Evolutionary conservation across 2,888 invertebrate species (phyloP), one percentile per base, ranked within the genome.

Genomic region (Notodonta ziczac): DNA sequence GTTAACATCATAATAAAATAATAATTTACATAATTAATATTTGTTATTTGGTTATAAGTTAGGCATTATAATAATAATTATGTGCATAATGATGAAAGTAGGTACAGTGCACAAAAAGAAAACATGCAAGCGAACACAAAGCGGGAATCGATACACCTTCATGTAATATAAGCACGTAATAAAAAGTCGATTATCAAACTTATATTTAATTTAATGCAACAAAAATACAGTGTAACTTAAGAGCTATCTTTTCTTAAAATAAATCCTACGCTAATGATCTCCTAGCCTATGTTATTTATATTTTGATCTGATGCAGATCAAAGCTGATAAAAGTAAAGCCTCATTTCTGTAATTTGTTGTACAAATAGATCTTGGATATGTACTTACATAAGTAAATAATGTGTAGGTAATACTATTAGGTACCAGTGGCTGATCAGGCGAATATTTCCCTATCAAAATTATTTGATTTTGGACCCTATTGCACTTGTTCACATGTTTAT

Each of bases 221-320:
- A 72, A 69, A 65, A 66, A 67, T 78, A 76, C 73, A 77, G 71
- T 63, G 52, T 65, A 60, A 50, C 63, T 68, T 70, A 69, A 32
- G 53, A 63, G 58, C 65, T 64, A 62, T 56, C 24, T 52, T 40
- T 57, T 48, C 57, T 72, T 62, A 51, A 12, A 46, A 16, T 46
- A 56, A 59, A 57, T 16, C n/a, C 40, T 56, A 62, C 56, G 52
- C 39, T 57, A 58, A 56, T 12, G 35, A 53, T 53, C n/a, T 54
- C 32, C 32, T 14, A 35, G 5, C n/a, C 14, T 54, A 54, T 4
- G 39, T 50, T 54, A 67, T 63, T 64, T 67, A 54, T 69, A 70
- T 78, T 72, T 81, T 85, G 87, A 85, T 92, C 92, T 92, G 92
- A 92, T 92, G 89, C 92, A 93, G 92, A 92, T 86, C 90, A 89